Conservation (phyloP, 2,113 vertebrate genomes). For the Tylochromis polylepis region DNA sequence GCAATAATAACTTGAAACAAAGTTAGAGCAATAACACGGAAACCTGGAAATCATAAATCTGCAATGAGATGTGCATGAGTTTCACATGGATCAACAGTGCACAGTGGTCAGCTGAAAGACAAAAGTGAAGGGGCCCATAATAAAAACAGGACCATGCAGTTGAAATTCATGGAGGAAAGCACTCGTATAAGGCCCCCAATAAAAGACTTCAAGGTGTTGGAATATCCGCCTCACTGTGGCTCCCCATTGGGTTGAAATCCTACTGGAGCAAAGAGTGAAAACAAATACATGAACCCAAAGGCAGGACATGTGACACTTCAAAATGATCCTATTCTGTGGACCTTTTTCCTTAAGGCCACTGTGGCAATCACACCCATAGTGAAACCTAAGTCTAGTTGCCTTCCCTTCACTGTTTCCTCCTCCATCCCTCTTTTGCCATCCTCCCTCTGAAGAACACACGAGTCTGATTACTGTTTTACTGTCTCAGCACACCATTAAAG, state of each 20-base stretch:
- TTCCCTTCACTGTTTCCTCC: slow-evolving; percentile 44
- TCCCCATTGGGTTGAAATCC: slow-evolving; percentile 53
- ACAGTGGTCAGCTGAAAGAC: slow-evolving; percentile 1
- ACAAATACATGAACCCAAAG: slow-evolving; percentile 57
- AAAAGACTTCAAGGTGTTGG: slow-evolving; percentile 63
- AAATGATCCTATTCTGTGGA: slow-evolving; percentile 34
- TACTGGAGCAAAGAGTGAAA: slow-evolving; percentile 52
- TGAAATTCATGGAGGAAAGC: slow-evolving; percentile 44
- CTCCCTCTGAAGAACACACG: slow-evolving; percentile 55
- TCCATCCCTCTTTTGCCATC: slow-evolving; percentile 4
- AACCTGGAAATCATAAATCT: slow-evolving; percentile 34
- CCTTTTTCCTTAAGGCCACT: slow-evolving; percentile 47
- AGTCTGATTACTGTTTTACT: slow-evolving; percentile 65
- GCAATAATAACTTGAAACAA: neutral
- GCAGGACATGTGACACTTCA: slow-evolving; percentile 58
- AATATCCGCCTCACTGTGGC: slow-evolving; percentile 46
- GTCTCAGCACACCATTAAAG: slow-evolving; percentile 59
- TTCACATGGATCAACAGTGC: neutral
- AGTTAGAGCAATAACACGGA: neutral
- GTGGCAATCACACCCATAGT: slow-evolving; percentile 47
- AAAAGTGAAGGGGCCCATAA: slow-evolving; percentile 7
- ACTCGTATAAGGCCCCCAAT: slow-evolving; percentile 25
- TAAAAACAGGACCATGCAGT: slow-evolving; percentile 12
- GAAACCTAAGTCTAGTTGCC: slow-evolving; percentile 50
- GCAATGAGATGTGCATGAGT: slow-evolving; percentile 8